phyloP scores from a whole-genome alignment of 2,888 invertebrate genomes.

The Ashinkailepas kermadecensis region DNA sequence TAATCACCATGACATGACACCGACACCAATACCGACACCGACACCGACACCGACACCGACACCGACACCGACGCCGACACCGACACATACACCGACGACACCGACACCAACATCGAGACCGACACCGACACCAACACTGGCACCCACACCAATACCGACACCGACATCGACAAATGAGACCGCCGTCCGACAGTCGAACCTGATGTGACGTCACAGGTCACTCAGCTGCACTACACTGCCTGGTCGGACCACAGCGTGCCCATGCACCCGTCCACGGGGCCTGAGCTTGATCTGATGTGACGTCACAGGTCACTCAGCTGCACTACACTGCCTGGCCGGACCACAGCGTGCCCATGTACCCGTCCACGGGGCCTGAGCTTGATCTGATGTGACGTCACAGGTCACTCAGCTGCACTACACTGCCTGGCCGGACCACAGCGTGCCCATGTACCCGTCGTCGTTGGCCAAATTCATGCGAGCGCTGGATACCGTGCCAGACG shows the following conservation, averaged over 20 bases:
- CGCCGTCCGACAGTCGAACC: no score
- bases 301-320: conserved; percentile 44
- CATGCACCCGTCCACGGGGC: conserved; percentile 38
- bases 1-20: no score
- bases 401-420: conserved; percentile 48
- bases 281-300: no score
- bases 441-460: conserved; percentile 43
- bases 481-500: conserved; percentile 27
- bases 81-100: no score
- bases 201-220: conserved; percentile 24
- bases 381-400: conserved; percentile 35
- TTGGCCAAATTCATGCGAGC: conserved; percentile 41
- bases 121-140: no score
- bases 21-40: no score
- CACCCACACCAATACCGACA: no score
- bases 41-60: no score
- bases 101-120: no score
- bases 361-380: conserved; percentile 35
- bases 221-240: conserved; percentile 47
- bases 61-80: no score
- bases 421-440: conserved; percentile 50
- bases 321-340: conserved; percentile 51
- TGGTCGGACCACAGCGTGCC: conserved; percentile 52
- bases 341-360: conserved; percentile 46
- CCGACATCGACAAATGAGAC: no score